Evolutionary conservation across 2,888 invertebrate genomes (phyloP), one percentile per base, ranked within the genome.

Genomic region (Ganaspis brasiliensis): DNA sequence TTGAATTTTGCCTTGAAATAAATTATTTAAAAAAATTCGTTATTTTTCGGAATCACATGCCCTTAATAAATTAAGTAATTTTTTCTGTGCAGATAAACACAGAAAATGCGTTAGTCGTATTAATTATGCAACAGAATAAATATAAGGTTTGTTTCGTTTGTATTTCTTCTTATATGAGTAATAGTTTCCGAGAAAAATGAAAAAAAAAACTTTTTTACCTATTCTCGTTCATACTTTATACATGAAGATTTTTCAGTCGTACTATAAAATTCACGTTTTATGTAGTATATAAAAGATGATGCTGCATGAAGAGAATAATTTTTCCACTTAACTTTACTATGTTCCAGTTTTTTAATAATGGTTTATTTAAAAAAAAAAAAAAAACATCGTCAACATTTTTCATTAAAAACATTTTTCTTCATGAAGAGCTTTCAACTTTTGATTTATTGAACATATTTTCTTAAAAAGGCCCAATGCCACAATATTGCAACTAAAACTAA

Each of bases 211-310:
- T 49, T 49, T 40, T 49, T 49, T 49, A 49, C 16, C 49, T n/a
- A n/a, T n/a, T n/a, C n/a, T n/a, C n/a, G n/a, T n/a, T 49, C 49
- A 49, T 49, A 49, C 16, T 49, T 49, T n/a, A 49, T n/a, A 49
- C 49, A 49, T 49, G 49, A 49, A 49, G 49, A 49, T 49, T 49
- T 49, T 49, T 49, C 49, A 5, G 49, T 49, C 49, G 14, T n/a
- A 49, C 5, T 16, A 49, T 49, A 49, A 49, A 49, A 49, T 49
- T 49, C 16, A 49, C n/a, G 49, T 49, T 49, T 49, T 49, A 49
- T 49, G 49, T n/a, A 49, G 4, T 49, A 16, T 49, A 16, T n/a
- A n/a, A 49, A 49, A 49, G 49, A 49, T n/a, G 16, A 49, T n/a
- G 49, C 49, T 12, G 49, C 49, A n/a, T 49, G 49, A 49, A 45